These are phyloP conservation scores for Tribolium madens DNA, from an alignment of 1,140 invertebrate species.

Conservation along the genomic window DNA sequence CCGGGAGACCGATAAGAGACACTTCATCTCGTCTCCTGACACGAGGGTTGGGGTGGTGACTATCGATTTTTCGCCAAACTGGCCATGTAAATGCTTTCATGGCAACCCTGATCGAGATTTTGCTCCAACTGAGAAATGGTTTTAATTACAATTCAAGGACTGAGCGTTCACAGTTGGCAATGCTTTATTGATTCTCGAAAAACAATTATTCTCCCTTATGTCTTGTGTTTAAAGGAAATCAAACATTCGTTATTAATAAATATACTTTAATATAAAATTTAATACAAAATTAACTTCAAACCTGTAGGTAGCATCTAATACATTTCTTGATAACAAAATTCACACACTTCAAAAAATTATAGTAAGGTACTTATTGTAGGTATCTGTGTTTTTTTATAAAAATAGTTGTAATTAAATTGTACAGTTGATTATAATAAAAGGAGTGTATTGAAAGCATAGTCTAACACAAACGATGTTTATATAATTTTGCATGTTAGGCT, in stretches of 20 bases:
- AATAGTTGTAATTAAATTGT: conserved; percentile 20
- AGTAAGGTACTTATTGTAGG: background rate
- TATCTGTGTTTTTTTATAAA: conserved; percentile 21
- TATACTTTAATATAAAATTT: conserved; percentile 48
- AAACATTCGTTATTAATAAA: conserved; percentile 29
- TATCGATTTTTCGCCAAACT: background rate
- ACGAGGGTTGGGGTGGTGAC: background rate
- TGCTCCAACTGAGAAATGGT: too few species aligned
- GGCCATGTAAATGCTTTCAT: background rate
- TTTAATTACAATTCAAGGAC: conserved; percentile 1
- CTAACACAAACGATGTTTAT: conserved; percentile 5
- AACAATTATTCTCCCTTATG: conserved; percentile 7
- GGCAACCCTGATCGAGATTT: too few species aligned
- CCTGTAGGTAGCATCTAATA: conserved; percentile 28
- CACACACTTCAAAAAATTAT: conserved; percentile 25
- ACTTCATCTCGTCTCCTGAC: background rate
- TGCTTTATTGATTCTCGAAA: conserved; percentile 14
- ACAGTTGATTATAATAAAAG: background rate
- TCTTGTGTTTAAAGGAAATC: background rate
- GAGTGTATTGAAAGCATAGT: conserved; percentile 23
- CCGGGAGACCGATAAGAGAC: background rate
- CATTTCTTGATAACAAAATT: conserved; percentile 18
- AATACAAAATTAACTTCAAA: conserved; percentile 47
- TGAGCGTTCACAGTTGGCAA: background rate
- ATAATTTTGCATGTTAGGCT: conserved; percentile 14